Evolutionary conservation across 2,888 invertebrate species (phyloP).

Genomic region (Eupithecia inturbata): DNA sequence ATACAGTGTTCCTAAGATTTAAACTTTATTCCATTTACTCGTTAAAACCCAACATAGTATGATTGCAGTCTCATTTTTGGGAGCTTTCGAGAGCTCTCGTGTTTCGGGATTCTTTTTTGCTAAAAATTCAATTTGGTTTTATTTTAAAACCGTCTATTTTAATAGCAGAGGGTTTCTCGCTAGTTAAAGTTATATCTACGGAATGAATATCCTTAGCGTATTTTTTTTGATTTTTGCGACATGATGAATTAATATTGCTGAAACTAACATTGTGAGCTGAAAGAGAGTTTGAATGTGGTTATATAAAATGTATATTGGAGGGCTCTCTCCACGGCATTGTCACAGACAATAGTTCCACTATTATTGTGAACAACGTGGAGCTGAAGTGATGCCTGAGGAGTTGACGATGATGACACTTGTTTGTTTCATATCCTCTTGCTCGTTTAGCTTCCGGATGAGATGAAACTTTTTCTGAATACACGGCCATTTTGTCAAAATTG

Average conservation of each 20-base stretch:
- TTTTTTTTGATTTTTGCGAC: conserved; percentile 1
- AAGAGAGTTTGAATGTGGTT: conserved; percentile 20
- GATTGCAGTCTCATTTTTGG: conserved; percentile 63
- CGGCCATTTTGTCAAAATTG: conserved; percentile 72
- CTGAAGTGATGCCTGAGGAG: conserved; percentile 56
- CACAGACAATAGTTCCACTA: conserved; percentile 45
- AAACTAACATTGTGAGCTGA: conserved; percentile 6
- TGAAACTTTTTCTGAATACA: conserved; percentile 67
- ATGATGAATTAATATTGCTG: conserved; percentile 6
- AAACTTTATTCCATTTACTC: conserved; percentile 64
- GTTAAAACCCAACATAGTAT: conserved; percentile 60
- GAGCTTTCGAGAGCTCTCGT: conserved; percentile 51
- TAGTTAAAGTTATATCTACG: conserved; percentile 27
- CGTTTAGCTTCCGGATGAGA: conserved; percentile 66
- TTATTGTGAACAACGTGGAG: conserved; percentile 50
- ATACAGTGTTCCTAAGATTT: conserved; percentile 65
- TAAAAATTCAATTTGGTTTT: conserved; percentile 37
- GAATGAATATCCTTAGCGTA: conserved; percentile 11
- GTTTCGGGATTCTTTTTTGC: conserved; percentile 31
- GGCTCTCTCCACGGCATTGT: conserved; percentile 32
- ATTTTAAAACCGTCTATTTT: conserved; percentile 34
- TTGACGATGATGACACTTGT: conserved; percentile 79
- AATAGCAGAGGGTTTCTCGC: conserved; percentile 25
- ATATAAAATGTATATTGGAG: conserved; percentile 39
- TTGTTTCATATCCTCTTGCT: conserved; percentile 74